These are phyloP conservation scores for Lycopodina hypogea DNA, from an alignment of 37 sponge, comb jelly and placozoan species.

Conservation along the genomic window DNA sequence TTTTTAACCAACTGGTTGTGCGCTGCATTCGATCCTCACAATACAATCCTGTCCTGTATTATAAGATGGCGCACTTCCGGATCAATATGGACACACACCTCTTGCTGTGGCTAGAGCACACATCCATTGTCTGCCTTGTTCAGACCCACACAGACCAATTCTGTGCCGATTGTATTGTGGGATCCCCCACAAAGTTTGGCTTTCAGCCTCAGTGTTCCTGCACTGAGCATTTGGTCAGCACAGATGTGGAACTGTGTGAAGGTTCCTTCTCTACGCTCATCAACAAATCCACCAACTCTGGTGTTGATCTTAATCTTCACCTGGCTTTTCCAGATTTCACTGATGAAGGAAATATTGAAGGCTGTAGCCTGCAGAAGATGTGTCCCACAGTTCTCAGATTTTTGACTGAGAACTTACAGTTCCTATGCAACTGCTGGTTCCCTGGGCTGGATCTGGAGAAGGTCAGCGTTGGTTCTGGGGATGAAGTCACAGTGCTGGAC, in stretches of 20 bases:
- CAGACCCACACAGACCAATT: slow-evolving; percentile 19
- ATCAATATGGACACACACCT: slow-evolving; percentile 48
- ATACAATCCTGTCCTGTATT: slow-evolving; percentile 38
- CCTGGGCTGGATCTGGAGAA: slow-evolving; percentile 48
- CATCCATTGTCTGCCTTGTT: slow-evolving; percentile 30
- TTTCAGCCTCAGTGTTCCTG: slow-evolving; percentile 11
- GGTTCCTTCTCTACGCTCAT: slow-evolving; percentile 26
- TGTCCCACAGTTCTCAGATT: slow-evolving; percentile 31
- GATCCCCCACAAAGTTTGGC: not conserved
- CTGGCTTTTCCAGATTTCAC: slow-evolving; percentile 19
- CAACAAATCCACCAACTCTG: slow-evolving; percentile 14
- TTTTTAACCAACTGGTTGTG: slow-evolving; percentile 57
- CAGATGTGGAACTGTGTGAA: slow-evolving; percentile 15
- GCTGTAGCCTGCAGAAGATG: slow-evolving; percentile 9
- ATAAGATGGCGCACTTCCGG: slow-evolving; percentile 35
- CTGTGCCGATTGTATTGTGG: slow-evolving; percentile 20
- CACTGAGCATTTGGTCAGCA: slow-evolving; percentile 32
- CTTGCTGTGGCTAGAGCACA: slow-evolving; percentile 32
- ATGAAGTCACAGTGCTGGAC: slow-evolving; percentile 3
- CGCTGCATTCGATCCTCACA: slow-evolving; percentile 34
- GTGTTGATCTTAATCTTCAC: not conserved
- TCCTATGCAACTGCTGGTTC: slow-evolving; percentile 51
- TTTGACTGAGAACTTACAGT: slow-evolving; percentile 23
- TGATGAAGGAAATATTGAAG: not conserved
- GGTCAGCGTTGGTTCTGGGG: not conserved